Evolutionary conservation across 2,113 vertebrate genomes (phyloP), one percentile per base, ranked within the genome.

Genomic region (Tragelaphus scriptus): DNA sequence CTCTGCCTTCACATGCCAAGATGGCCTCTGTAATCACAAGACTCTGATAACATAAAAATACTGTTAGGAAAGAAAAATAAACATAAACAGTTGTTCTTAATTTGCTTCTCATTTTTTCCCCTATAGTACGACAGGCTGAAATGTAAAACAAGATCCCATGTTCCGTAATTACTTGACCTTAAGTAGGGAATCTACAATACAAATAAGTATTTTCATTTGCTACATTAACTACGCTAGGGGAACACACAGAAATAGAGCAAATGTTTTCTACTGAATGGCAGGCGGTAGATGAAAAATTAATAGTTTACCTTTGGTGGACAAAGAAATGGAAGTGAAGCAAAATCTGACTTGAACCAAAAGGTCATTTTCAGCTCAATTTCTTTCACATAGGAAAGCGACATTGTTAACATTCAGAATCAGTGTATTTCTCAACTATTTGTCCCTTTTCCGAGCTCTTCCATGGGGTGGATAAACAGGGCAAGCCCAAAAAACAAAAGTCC

Each of bases 251-350:
- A 96, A 85, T 63, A 88, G 2, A 97, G 55, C 75, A 95, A 97
- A 93, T 97, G 56, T 85, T 85, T 94, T 85, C 92, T 56, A 61
- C 59, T 85, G 85, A 97, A 91, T 92, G 95, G 90, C 95, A 97
- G 91, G 65, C 93, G 44, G 84, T 53, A 1, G 89, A 98, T 98
- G 71, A 98, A 98, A 98, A 97, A 97, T 96, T 97, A 97, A 98
- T 98, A 97, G 96, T 96, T 95, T 98, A 97, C 91, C 89, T 97
- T 93, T 95, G 51, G 90, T 95, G 93, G 93, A 97, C 97, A 98
- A 97, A 97, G 93, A 95, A 95, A 97, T 82, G 79, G 91, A 95
- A 85, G 97, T 53, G 91, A 97, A 94, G 92, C 56, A 77, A 89
- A 95, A 49, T 91, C 75, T 30, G 56, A 93, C 91, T 82, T 84